These are phyloP conservation scores for Acleris laterana DNA, from an alignment of 2,888 invertebrate genomes.

Conservation along the genomic window DNA sequence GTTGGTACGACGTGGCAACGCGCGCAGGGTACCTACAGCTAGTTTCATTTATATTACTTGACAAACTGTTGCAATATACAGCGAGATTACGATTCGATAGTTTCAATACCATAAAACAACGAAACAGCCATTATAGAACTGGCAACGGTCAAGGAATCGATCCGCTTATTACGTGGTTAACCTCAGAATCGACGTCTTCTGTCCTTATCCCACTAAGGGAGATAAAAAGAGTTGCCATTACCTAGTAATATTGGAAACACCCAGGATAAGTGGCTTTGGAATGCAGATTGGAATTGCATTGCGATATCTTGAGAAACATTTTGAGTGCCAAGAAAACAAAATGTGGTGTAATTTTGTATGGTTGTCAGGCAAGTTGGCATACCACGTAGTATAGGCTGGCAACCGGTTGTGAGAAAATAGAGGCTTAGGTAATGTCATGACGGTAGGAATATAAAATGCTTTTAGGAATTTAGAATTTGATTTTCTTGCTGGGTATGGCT, in stretches of 20 bases:
- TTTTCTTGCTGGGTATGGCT: no score
- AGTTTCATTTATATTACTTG: no score
- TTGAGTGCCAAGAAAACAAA: no score
- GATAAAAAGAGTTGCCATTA: constrained; percentile 36
- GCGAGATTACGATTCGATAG: background rate
- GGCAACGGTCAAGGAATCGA: constrained; percentile 24
- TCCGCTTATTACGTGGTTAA: constrained; percentile 26
- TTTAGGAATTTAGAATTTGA: no score
- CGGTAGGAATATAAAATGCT: no score
- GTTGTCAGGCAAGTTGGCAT: no score
- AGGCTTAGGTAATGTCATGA: background rate
- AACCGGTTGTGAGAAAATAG: constrained; percentile 27
- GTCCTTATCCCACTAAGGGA: background rate
- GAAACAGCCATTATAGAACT: constrained; percentile 6
- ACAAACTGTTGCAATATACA: background rate
- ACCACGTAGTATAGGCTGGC: no score
- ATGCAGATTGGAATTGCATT: constrained; percentile 48
- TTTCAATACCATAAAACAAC: background rate
- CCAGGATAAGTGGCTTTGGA: constrained; percentile 45
- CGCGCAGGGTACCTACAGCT: no score
- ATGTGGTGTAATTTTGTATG: background rate
- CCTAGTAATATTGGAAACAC: constrained; percentile 35
- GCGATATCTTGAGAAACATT: constrained; percentile 13
- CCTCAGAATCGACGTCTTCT: constrained; percentile 24
- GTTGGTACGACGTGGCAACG: no score